Evolutionary conservation across 2,888 invertebrate genomes (phyloP), one percentile per base, ranked within the genome.

Genomic region (Agrotis exclamationis): DNA sequence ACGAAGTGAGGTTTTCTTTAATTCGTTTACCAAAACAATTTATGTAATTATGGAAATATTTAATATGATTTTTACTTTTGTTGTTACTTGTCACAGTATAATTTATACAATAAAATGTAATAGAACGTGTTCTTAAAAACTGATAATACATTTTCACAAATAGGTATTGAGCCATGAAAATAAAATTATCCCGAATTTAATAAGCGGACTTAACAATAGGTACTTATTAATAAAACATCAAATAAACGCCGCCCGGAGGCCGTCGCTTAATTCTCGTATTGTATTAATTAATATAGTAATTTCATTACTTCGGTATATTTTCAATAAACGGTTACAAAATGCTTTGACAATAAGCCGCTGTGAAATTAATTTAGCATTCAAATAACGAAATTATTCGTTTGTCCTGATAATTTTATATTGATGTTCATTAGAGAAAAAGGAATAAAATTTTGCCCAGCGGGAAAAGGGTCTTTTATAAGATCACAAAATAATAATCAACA

Each of bases 271-370:
- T 70, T 48, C 56, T 64, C 47, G 39, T 57, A 56, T 51, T 60
- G 65, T 66, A 63, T 56, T 69, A 60, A 78, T 63, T 63, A 66
- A 51, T 44, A 60, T 62, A 58, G 45, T 64, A 68, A 75, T 67
- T 62, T 62, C 18, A 69, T 63, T 62, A 56, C 70, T 18, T 53
- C 22, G 54, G 24, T 54, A 60, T 66, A 53, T 66, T 68, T 78
- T 68, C 73, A 78, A 77, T 79, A 79, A 79, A 60, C 53, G 66
- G 22, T 60, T 54, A 48, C 60, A 60, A 64, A 78, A 70, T 67
- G 53, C 53, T 64, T 70, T 70, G 57, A 64, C 63, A 62, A 62
- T 70, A 69, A 67, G 28, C 45, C 60, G 33, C 45, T 59, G 39
- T 57, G 11, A 50, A 66, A 67, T 74, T 74, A 74, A 79, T 70